These are phyloP conservation scores for Doryteuthis pealeii DNA, from an alignment of 1,140 invertebrate genomes.

Conservation along the genomic window DNA sequence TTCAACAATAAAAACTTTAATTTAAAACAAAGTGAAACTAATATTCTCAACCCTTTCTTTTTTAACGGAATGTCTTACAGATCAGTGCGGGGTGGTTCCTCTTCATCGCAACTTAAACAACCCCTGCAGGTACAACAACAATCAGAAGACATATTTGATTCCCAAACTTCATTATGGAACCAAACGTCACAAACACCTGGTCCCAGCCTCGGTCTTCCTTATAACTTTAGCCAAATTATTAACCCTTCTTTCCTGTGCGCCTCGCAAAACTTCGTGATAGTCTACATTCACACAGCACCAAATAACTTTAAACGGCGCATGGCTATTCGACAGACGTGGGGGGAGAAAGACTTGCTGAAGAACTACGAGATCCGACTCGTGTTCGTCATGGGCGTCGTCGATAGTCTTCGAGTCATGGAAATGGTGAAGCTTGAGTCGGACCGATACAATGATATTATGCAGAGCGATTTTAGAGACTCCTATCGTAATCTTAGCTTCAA, in stretches of 20 bases:
- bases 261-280: slow-evolving; percentile 31
- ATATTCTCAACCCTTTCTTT: neutral
- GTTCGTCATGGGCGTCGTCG: slow-evolving; percentile 71
- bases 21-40: neutral
- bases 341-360: slow-evolving; percentile 29
- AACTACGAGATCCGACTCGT: slow-evolving; percentile 53
- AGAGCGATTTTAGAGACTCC: slow-evolving; percentile 76
- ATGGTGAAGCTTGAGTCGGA: slow-evolving; percentile 67
- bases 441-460: slow-evolving; percentile 72
- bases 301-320: slow-evolving; percentile 45
- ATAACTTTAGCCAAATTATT: slow-evolving; percentile 35
- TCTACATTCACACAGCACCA: slow-evolving; percentile 52
- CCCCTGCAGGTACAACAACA: neutral
- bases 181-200: neutral
- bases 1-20: neutral
- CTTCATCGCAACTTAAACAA: neutral
- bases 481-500: slow-evolving; percentile 88
- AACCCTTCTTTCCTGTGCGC: slow-evolving; percentile 28
- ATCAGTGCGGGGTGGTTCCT: neutral
- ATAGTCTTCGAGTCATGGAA: slow-evolving; percentile 56
- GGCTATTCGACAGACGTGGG: slow-evolving; percentile 56
- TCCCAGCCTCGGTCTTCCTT: slow-evolving; percentile 15
- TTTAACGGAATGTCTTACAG: neutral
- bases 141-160: neutral
- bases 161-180: neutral